Evolutionary conservation across 2,888 invertebrate genomes (phyloP).

Genomic region (Philhelius pedissequus): DNA sequence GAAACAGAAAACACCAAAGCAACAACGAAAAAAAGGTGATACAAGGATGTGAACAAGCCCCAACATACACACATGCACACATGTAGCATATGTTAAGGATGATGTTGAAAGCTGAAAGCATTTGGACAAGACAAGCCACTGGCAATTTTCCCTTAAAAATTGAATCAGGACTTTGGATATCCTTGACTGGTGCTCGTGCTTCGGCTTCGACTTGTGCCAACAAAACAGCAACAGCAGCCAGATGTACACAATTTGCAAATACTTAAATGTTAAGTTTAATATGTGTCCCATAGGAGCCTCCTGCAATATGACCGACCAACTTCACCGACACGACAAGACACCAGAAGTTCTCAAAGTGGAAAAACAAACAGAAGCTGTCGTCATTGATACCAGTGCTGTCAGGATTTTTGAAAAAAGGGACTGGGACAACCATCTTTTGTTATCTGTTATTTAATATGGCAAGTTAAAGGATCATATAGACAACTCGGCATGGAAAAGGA

Average conservation of each 20-base stretch:
- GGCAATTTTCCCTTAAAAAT: constrained; percentile 44
- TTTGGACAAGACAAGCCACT: constrained; percentile 41
- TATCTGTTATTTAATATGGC: too few relatives aligned
- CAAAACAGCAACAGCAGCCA: constrained; percentile 27
- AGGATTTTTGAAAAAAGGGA: too few relatives aligned
- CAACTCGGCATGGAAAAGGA: too few relatives aligned
- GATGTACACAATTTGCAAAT: constrained; percentile 60
- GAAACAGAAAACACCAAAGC: constrained; percentile 4
- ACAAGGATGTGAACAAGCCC: constrained; percentile 38
- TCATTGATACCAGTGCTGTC: background rate
- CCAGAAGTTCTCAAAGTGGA: background rate
- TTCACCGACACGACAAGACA: constrained; percentile 4
- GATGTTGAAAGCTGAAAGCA: constrained; percentile 15
- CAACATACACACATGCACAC: background rate
- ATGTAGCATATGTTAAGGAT: background rate
- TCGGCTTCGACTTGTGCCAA: too few relatives aligned
- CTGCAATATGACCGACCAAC: constrained; percentile 29
- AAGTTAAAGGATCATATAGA: too few relatives aligned
- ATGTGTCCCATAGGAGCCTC: constrained; percentile 27
- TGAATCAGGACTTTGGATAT: constrained; percentile 35
- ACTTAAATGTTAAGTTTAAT: constrained; percentile 45
- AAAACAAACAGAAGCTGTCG: background rate
- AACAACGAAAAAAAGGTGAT: background rate
- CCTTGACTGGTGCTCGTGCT: constrained; percentile 32
- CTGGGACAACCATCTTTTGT: too few relatives aligned